These are phyloP conservation scores for Beris morrisii DNA, from an alignment of 2,888 invertebrate species.

Conservation along the genomic window DNA sequence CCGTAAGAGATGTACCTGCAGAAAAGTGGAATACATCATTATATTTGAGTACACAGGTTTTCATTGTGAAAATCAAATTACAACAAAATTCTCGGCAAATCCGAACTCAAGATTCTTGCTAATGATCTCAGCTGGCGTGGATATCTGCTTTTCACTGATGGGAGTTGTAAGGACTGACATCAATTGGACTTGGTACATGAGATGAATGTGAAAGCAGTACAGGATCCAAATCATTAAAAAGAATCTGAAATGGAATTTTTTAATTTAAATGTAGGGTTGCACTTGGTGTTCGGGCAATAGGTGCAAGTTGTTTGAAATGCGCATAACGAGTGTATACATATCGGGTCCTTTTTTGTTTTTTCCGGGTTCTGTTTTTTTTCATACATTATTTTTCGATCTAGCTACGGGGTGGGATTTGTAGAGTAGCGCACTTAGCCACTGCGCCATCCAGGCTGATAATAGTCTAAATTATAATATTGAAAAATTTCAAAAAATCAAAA, in stretches of 20 bases:
- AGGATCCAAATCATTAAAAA: constrained; percentile 32
- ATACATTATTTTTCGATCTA: too few species aligned
- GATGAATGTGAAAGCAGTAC: constrained; percentile 33
- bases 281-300: too few species aligned
- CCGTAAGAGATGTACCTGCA: constrained; percentile 31
- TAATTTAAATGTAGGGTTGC: too few species aligned
- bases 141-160: constrained; percentile 25
- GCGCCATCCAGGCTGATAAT: too few species aligned
- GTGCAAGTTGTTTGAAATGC: too few species aligned
- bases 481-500: too few species aligned
- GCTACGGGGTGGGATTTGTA: too few species aligned
- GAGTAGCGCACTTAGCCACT: too few species aligned
- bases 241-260: constrained; percentile 9
- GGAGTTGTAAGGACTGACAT: constrained; percentile 27
- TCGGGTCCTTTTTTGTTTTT: too few species aligned
- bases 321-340: too few species aligned
- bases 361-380: too few species aligned
- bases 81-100: constrained; percentile 28
- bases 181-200: constrained; percentile 30
- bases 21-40: not conserved
- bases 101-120: constrained; percentile 27
- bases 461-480: too few species aligned
- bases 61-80: not conserved
- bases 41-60: not conserved
- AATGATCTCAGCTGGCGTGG: constrained; percentile 27